Base-by-base conservation (phyloP, 2,113 vertebrate genomes). In the Dunckerocampus dactyliophorus region DNA sequence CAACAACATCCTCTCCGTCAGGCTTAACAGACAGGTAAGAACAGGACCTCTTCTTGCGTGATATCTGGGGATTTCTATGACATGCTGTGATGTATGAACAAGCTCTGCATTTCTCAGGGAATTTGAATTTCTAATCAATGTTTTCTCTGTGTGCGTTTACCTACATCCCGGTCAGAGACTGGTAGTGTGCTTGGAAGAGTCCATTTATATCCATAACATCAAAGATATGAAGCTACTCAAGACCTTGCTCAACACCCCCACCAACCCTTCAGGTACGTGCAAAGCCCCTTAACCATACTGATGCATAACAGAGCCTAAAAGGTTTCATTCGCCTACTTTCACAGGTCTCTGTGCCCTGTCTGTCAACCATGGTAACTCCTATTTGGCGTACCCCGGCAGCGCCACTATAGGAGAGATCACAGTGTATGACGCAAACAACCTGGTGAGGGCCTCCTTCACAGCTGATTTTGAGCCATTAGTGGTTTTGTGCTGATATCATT, bases 151-250 rank as follows among this genome's bases (percentile, higher is more conserved):
- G 20, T n/a, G 48, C 4, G 34, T 37, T 17, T 17, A 10, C 2
- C 46, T 15, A 28, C 47, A 0, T 55, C 3, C 24, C 28, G 16
- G 6, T 17, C 89, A 97, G 95, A 92, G 95, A 80, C 87, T 97
- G 63, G 89, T 95, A 31, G 94, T 96, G 12, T 95, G 93, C 71
- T 83, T 95, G 82, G 94, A 95, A 65, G 94, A 95, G 67, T 93
- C 92, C 0, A 92, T 96, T 81, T 95, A 95, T 80, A 95, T 97
- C 76, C 95, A 97, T 78, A 97, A 97, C 76, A 98, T 98, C 70
- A 98, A 96, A 75, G 95, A 98, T 81, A 95, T 98, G 95, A 98
- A 97, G 75, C 91, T 98, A 63, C 74, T 98, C 77, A 95, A 95
- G 87, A 96, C 94, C 19, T 91, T 98, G 76, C 79, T 95, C 82